Percentiles rank a stretch among this genome's conserved stretches.
Conservation (phyloP, 2,113 vertebrate species). For the Malaclemys terrapin region DNA sequence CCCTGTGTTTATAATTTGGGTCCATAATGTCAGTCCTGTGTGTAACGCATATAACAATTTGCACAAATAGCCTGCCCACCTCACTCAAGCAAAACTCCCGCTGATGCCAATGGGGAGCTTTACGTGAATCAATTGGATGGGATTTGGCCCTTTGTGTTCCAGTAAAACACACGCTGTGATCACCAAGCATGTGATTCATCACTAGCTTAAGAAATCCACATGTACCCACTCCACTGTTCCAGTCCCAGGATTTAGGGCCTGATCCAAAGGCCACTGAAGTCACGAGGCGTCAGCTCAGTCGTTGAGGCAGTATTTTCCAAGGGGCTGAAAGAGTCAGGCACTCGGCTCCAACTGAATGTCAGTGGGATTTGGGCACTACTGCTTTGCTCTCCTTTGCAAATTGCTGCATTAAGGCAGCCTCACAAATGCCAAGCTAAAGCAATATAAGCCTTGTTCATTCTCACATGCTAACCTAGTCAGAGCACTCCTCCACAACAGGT, state of each 20-base stretch:
- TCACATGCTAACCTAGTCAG: not conserved
- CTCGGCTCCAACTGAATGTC: not conserved
- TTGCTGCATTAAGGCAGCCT: not conserved
- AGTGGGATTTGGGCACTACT: not conserved
- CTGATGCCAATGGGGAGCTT: not conserved
- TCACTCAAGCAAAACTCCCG: not conserved
- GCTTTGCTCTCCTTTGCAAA: not conserved
- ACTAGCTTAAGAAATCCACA: not conserved
- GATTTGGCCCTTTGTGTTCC: not conserved
- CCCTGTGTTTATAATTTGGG: not conserved
- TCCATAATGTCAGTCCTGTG: not conserved
- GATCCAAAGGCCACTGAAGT: not conserved
- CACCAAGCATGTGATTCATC: not conserved
- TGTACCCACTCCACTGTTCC: not conserved
- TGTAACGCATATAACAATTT: not conserved
- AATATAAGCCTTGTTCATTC: not conserved
- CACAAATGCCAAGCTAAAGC: not conserved
- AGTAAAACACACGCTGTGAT: not conserved
- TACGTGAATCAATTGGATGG: not conserved
- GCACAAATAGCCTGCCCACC: not conserved
- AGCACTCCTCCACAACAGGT: not conserved
- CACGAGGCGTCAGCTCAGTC: not conserved
- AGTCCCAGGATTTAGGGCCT: not conserved
- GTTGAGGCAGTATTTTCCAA: not conserved
- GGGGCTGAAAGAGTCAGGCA: not conserved